Evolutionary conservation across 92 coral and sea anemone species (phyloP).

Genomic region (Zoanthus solanderi): DNA sequence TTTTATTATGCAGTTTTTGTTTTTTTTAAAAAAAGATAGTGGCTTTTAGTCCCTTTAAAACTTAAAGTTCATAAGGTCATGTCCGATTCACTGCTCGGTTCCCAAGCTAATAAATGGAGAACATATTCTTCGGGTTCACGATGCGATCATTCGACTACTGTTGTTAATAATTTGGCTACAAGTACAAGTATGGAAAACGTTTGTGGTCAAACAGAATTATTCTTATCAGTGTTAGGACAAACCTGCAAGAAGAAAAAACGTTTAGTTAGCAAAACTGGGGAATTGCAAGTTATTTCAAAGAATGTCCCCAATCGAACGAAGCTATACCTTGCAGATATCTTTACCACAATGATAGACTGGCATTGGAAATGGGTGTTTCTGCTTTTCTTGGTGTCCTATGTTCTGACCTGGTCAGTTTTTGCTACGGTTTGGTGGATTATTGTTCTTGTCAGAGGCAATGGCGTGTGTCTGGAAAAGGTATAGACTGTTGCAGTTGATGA

Average conservation of each 20-base stretch:
- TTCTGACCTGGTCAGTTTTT: slow-evolving; percentile 85
- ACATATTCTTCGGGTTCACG: background rate
- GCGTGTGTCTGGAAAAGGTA: slow-evolving; percentile 85
- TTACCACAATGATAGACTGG: slow-evolving; percentile 87
- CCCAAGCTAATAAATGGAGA: slow-evolving; percentile 15
- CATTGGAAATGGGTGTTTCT: slow-evolving; percentile 87
- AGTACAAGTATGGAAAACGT: slow-evolving; percentile 9
- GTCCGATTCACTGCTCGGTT: slow-evolving; percentile 1
- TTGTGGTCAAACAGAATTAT: background rate
- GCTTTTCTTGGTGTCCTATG: slow-evolving; percentile 80
- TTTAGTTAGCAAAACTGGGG: slow-evolving; percentile 80
- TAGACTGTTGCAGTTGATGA: background rate
- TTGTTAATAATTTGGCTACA: background rate
- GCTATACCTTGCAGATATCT: slow-evolving; percentile 82
- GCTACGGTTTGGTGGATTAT: slow-evolving; percentile 91
- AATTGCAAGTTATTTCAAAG: slow-evolving; percentile 73
- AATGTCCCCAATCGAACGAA: slow-evolving; percentile 75
- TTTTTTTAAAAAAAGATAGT: too few species aligned
- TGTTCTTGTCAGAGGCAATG: slow-evolving; percentile 76
- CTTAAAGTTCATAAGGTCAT: too few species aligned
- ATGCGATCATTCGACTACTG: background rate
- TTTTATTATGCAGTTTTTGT: too few species aligned
- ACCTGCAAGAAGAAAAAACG: slow-evolving; percentile 49
- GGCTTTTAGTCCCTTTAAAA: too few species aligned
- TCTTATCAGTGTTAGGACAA: background rate